Conservation (phyloP, 2,113 vertebrate genomes). For the Aptenodytes patagonicus region DNA sequence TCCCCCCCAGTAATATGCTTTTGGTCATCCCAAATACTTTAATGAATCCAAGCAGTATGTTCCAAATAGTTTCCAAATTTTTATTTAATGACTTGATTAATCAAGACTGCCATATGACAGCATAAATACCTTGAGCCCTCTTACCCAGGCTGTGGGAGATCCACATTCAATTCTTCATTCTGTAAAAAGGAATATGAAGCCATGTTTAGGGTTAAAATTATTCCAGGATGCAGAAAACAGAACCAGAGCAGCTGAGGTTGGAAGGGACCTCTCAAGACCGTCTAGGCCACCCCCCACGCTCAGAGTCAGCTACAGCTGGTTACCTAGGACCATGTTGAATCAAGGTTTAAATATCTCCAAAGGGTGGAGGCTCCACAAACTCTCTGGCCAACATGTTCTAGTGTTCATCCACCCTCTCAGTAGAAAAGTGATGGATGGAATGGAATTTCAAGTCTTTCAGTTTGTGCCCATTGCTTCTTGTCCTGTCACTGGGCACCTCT, state of each 20-base stretch:
- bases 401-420: not conserved
- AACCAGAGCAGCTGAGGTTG: not conserved
- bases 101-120: not conserved
- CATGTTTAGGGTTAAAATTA: not conserved
- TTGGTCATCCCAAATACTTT: not conserved
- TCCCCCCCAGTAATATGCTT: not conserved
- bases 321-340: fast-evolving
- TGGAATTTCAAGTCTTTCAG: not conserved
- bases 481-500: not conserved
- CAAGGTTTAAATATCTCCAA: not conserved
- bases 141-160: not conserved
- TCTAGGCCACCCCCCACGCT: not conserved
- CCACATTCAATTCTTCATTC: not conserved
- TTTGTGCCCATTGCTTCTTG: not conserved
- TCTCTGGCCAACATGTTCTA: not conserved
- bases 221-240: not conserved
- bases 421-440: not conserved
- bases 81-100: not conserved
- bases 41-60: not conserved
- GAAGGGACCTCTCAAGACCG: not conserved
- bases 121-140: not conserved
- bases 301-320: not conserved
- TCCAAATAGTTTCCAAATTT: not conserved
- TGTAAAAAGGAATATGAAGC: not conserved
- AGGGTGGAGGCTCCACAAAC: not conserved